Evolutionary conservation across 2,888 invertebrate genomes (phyloP).

Genomic region (Actias luna): DNA sequence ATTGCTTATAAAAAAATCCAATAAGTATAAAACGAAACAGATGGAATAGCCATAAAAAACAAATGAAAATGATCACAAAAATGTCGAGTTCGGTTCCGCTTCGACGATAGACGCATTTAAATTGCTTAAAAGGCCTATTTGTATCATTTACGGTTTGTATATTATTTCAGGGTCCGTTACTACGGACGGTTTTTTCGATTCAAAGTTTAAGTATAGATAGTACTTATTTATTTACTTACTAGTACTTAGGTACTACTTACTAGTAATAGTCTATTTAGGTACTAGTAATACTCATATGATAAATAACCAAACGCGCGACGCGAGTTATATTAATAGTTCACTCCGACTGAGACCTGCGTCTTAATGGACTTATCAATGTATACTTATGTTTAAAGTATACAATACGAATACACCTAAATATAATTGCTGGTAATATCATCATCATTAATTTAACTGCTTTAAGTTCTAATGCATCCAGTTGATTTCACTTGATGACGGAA

Average conservation of each 20-base stretch:
- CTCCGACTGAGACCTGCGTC: too few relatives aligned
- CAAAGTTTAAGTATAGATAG: not conserved
- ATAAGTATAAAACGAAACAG: conserved; percentile 49
- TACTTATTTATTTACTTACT: not conserved
- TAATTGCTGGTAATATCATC: too few relatives aligned
- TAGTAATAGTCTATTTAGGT: too few relatives aligned
- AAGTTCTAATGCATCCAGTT: too few relatives aligned
- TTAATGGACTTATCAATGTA: too few relatives aligned
- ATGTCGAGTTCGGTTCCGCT: conserved; percentile 40
- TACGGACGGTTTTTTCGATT: not conserved
- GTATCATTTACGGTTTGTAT: conserved; percentile 47
- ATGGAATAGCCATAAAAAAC: conserved; percentile 48
- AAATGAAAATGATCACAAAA: conserved; percentile 52
- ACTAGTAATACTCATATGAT: too few relatives aligned
- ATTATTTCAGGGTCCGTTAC: conserved; percentile 8
- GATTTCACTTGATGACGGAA: too few relatives aligned
- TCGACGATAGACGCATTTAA: conserved; percentile 33
- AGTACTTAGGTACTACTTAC: not conserved
- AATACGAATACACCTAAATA: too few relatives aligned
- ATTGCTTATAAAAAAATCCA: conserved; percentile 42
- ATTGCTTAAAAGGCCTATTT: conserved; percentile 43
- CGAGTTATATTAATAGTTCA: too few relatives aligned
- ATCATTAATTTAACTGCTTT: too few relatives aligned
- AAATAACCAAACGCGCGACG: too few relatives aligned
- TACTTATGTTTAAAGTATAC: too few relatives aligned